phyloP scores from a whole-genome alignment of 2,113 vertebrate species.

The Gymnarchus niloticus region DNA sequence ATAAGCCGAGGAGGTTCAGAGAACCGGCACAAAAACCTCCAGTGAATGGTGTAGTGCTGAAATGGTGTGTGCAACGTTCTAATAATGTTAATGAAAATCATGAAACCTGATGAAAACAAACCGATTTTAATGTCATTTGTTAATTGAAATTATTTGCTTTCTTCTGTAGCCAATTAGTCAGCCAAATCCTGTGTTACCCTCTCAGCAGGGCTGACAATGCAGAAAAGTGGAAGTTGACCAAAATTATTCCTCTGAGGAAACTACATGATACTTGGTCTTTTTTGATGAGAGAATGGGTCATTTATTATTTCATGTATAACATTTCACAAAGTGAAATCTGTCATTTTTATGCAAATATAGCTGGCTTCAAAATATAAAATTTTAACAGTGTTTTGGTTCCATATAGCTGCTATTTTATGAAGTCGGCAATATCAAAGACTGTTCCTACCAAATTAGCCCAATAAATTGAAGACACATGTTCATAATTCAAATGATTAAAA shows the following conservation, averaged over 20 bases:
- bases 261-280: background rate
- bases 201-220: background rate
- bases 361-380: too few species aligned
- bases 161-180: background rate
- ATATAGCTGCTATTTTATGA: background rate
- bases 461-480: too few species aligned
- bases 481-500: too few species aligned
- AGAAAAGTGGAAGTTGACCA: background rate
- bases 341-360: too few species aligned
- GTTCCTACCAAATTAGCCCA: background rate
- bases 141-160: background rate
- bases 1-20: too few species aligned
- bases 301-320: background rate
- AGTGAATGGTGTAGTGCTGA: too few species aligned
- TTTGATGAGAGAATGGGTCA: background rate
- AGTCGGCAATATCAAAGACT: background rate
- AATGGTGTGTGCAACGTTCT: too few species aligned
- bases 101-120: background rate
- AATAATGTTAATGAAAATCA: too few species aligned
- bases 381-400: background rate
- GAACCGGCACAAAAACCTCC: too few species aligned
- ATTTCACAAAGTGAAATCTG: background rate
- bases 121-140: background rate
- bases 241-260: background rate
- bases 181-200: background rate